Conservation (phyloP, 64 coral and sea anemone species). For the Dendronephthya gigantea region DNA sequence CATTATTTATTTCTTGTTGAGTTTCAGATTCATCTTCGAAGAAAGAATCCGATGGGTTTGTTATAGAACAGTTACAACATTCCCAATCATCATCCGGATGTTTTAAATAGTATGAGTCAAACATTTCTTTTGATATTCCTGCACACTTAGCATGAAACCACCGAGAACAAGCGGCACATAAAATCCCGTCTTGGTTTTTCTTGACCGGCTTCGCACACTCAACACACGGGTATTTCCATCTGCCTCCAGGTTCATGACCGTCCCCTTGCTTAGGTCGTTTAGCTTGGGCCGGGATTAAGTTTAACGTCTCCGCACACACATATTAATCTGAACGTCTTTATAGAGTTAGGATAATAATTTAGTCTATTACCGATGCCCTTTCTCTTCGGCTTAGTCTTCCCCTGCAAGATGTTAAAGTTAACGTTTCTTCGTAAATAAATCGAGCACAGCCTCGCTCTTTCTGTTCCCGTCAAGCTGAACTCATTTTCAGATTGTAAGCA, state of each 20-base stretch:
- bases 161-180: neutral
- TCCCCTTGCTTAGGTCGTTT: neutral
- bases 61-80: neutral
- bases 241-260: neutral
- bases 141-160: neutral
- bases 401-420: neutral
- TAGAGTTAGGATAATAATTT: neutral
- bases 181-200: neutral
- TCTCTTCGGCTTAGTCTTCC: neutral
- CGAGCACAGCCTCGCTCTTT: neutral
- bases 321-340: neutral
- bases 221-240: neutral
- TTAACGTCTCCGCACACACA: neutral
- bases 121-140: neutral
- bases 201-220: neutral
- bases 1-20: neutral
- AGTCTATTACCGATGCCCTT: neutral
- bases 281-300: neutral
- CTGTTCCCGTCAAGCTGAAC: neutral
- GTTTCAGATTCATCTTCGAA: neutral
- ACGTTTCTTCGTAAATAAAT: neutral
- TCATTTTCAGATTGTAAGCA: conserved; percentile 1
- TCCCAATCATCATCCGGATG: neutral
- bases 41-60: neutral
- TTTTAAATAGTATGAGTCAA: neutral